Conservation (phyloP, 1,140 invertebrate species). For the Brachionus rotundiformis region DNA sequence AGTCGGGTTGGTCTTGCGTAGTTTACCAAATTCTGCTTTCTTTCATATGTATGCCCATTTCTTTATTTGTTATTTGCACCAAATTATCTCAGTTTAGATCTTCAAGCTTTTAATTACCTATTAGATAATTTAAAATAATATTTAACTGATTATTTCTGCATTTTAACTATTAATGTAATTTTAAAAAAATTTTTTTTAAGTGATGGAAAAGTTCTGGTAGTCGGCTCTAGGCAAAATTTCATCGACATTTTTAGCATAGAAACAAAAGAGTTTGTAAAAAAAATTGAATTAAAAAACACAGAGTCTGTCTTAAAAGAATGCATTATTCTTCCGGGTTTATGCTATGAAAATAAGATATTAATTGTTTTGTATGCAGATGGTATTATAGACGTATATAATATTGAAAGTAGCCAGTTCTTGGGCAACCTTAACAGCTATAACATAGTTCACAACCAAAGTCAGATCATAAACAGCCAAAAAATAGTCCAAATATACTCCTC, state of each 20-base stretch:
- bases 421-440: slow-evolving; percentile 12
- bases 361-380: slow-evolving; percentile 21
- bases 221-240: slow-evolving; percentile 27
- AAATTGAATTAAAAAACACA: slow-evolving; percentile 28
- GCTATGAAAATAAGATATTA: slow-evolving; percentile 32
- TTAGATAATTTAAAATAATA: no score
- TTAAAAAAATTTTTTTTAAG: slow-evolving; percentile 10
- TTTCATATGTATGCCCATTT: no score
- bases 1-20: no score
- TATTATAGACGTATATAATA: slow-evolving; percentile 30
- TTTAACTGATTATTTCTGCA: no score
- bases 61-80: no score
- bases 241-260: slow-evolving; percentile 9
- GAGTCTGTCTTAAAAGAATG: slow-evolving; percentile 38
- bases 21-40: no score
- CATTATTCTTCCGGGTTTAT: slow-evolving; percentile 17
- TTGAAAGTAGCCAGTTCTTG: slow-evolving; percentile 4
- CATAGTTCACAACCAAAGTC: slow-evolving; percentile 33
- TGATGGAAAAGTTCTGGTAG: slow-evolving; percentile 34
- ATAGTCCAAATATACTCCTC: slow-evolving; percentile 36
- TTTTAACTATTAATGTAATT: no score
- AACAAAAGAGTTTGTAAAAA: neutral
- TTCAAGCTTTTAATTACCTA: no score
- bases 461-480: slow-evolving; percentile 45
- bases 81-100: no score